Evolutionary conservation across 2,113 vertebrate species (phyloP).

Genomic region (Otis tarda): DNA sequence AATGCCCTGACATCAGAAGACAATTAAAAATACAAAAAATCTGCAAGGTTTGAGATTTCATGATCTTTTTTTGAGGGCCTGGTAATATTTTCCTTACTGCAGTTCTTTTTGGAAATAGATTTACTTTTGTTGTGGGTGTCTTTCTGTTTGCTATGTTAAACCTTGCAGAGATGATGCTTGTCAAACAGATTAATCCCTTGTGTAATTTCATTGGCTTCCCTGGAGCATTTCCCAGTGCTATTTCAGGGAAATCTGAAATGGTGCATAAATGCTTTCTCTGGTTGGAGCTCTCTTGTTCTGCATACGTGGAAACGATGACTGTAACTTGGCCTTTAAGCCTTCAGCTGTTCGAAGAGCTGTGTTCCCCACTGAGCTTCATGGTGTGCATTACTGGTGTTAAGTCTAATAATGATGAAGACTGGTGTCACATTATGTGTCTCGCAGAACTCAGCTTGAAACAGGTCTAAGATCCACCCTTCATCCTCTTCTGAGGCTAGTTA

Average conservation of each 20-base stretch:
- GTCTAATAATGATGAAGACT: background rate
- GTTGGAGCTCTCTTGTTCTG: background rate
- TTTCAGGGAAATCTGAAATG: slow-evolving; percentile 12
- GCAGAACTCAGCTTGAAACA: background rate
- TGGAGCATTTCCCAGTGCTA: slow-evolving; percentile 1
- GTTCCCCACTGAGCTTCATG: background rate
- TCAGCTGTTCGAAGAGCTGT: background rate
- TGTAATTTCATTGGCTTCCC: slow-evolving; percentile 11
- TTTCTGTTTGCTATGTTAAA: background rate
- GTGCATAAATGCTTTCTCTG: background rate
- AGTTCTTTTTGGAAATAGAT: background rate
- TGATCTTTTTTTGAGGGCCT: background rate
- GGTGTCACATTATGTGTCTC: background rate
- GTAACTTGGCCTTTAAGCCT: background rate
- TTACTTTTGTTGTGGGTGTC: background rate
- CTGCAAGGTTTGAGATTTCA: background rate
- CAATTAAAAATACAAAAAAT: background rate
- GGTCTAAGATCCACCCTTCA: background rate
- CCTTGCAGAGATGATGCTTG: background rate
- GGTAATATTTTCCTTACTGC: background rate
- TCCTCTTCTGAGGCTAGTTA: background rate
- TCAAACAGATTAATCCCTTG: slow-evolving; percentile 14
- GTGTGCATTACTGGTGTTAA: background rate
- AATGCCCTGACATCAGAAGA: background rate
- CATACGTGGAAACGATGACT: background rate